These are phyloP conservation scores for Mythimna pallens DNA, from an alignment of 2,888 invertebrate species.

Conservation along the genomic window DNA sequence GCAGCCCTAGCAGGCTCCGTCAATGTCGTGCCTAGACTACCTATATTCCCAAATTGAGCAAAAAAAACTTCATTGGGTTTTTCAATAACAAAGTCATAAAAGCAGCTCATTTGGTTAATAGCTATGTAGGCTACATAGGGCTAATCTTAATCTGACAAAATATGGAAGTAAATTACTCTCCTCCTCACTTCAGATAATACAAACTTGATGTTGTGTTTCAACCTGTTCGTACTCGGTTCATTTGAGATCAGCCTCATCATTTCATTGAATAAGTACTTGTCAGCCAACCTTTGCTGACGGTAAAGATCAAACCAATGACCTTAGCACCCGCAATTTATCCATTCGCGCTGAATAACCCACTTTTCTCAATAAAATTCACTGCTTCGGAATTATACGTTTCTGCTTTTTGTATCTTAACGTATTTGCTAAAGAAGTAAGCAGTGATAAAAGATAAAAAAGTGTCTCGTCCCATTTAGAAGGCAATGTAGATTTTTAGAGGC, in stretches of 20 bases:
- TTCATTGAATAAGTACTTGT: conserved; percentile 20
- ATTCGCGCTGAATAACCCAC: conserved; percentile 39
- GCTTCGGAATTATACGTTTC: conserved; percentile 1
- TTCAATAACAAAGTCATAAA: too few relatives aligned
- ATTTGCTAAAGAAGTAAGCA: neutral
- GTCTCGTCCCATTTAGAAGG: too few relatives aligned
- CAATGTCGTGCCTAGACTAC: too few relatives aligned
- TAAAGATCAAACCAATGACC: conserved; percentile 30
- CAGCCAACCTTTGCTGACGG: conserved; percentile 12
- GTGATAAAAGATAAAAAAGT: too few relatives aligned
- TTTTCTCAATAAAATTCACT: conserved; percentile 27
- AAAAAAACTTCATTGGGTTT: too few relatives aligned
- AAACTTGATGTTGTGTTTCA: neutral
- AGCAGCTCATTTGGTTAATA: too few relatives aligned
- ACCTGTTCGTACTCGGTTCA: conserved; percentile 1
- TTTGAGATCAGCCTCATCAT: conserved; percentile 27
- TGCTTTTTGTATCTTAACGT: too few relatives aligned
- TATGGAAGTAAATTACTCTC: neutral
- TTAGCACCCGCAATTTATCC: conserved; percentile 32
- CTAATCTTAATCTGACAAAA: too few relatives aligned
- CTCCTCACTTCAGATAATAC: neutral
- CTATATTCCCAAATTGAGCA: too few relatives aligned
- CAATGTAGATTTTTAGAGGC: too few relatives aligned
- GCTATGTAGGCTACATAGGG: too few relatives aligned
- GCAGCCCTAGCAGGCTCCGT: too few relatives aligned